Percentiles rank a stretch among this genome's conserved stretches.
These are phyloP conservation scores for Microdon myrmicae DNA, from an alignment of 2,888 invertebrate genomes.

Conservation along the genomic window DNA sequence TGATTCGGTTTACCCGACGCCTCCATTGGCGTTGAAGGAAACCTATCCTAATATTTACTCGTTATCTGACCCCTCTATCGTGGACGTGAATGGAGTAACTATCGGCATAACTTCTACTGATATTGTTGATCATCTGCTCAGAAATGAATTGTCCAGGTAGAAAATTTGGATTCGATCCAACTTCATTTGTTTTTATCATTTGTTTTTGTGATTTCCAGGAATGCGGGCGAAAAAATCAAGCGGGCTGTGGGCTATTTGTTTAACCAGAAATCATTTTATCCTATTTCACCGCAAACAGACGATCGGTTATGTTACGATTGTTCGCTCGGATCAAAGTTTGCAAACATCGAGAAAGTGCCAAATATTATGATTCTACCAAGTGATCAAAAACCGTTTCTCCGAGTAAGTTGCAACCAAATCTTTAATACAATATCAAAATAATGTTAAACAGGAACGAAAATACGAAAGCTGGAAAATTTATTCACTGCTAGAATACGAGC, in stretches of 20 bases:
- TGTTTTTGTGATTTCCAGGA: slow-evolving; percentile 57
- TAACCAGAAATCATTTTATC: slow-evolving; percentile 83
- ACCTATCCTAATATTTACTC: slow-evolving; percentile 74
- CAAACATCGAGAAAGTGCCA: slow-evolving; percentile 78
- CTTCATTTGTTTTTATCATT: background rate
- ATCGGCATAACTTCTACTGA: slow-evolving; percentile 86
- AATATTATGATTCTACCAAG: slow-evolving; percentile 88
- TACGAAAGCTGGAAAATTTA: background rate
- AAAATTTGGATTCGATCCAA: slow-evolving; percentile 58
- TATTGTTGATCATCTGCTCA: slow-evolving; percentile 82
- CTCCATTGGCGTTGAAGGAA: slow-evolving; percentile 73
- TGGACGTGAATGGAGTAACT: slow-evolving; percentile 80
- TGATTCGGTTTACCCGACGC: slow-evolving; percentile 84
- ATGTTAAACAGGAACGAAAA: background rate
- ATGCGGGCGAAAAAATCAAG: slow-evolving; percentile 76
- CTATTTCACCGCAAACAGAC: slow-evolving; percentile 78
- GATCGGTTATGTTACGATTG: slow-evolving; percentile 75
- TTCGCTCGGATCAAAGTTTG: slow-evolving; percentile 76
- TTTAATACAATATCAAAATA: background rate
- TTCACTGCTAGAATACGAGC: background rate
- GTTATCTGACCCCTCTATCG: slow-evolving; percentile 83
- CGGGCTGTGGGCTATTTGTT: slow-evolving; percentile 80
- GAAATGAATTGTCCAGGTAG: slow-evolving; percentile 81
- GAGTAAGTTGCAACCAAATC: slow-evolving; percentile 68
- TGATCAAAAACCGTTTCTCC: slow-evolving; percentile 83